These are phyloP conservation scores for Esox masquinongy DNA, from an alignment of 2,797 vertebrate species.

Conservation along the genomic window DNA sequence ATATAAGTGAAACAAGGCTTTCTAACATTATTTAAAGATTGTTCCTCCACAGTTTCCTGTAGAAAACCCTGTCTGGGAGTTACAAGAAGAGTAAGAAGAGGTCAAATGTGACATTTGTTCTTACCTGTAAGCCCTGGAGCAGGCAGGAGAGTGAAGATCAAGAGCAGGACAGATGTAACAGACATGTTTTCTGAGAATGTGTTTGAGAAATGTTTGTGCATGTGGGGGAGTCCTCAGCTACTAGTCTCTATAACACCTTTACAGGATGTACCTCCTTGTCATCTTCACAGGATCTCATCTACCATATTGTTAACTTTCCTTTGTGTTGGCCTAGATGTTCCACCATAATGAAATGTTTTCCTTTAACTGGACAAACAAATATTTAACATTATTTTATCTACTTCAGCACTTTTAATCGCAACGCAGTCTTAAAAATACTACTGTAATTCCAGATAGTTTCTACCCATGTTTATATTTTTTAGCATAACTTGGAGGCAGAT, in stretches of 20 bases:
- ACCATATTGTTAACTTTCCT: background rate
- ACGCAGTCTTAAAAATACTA: too few species aligned
- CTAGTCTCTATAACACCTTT: background rate
- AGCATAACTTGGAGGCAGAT: background rate
- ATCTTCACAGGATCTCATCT: background rate
- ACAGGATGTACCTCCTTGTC: background rate
- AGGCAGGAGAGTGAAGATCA: conserved; percentile 30
- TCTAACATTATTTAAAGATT: background rate
- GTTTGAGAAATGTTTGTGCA: background rate
- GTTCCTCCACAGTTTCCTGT: too few species aligned
- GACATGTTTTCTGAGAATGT: conserved; percentile 24
- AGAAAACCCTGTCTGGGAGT: too few species aligned
- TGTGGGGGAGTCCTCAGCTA: too few species aligned
- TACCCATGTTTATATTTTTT: background rate
- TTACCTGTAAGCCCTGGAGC: conserved; percentile 27
- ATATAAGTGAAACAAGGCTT: background rate
- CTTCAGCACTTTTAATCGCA: too few species aligned
- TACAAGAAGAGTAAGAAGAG: background rate
- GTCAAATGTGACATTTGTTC: background rate
- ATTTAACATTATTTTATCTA: too few species aligned
- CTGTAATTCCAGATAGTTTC: too few species aligned
- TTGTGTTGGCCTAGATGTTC: background rate
- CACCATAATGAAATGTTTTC: background rate
- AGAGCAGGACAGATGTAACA: conserved; percentile 19
- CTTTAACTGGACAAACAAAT: background rate